Evolutionary conservation across 2,888 invertebrate species (phyloP).

Genomic region (Argyresthia albistria): DNA sequence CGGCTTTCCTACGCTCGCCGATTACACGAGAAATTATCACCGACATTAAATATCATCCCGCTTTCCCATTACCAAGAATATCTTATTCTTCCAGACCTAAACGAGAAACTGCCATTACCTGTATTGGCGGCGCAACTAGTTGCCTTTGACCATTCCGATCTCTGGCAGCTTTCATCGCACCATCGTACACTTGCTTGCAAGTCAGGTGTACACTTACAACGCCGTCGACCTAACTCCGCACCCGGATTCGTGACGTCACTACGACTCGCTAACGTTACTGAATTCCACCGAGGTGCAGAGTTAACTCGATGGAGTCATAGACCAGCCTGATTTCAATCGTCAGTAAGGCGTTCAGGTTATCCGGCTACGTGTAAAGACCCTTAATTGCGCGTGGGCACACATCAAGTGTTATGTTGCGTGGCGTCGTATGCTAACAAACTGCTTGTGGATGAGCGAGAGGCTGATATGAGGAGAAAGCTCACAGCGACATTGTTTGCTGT

Average conservation of each 20-base stretch:
- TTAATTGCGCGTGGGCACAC: conserved; percentile 36
- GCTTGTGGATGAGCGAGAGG: conserved; percentile 3
- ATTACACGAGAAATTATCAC: too few relatives aligned
- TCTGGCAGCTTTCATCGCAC: conserved; percentile 58
- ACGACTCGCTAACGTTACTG: too few relatives aligned
- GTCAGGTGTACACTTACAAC: too few relatives aligned
- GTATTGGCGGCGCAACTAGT: conserved; percentile 5
- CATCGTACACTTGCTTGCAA: conserved; percentile 28
- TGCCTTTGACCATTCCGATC: conserved; percentile 45
- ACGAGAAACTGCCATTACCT: neutral
- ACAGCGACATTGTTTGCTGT: neutral
- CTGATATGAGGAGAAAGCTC: conserved; percentile 1
- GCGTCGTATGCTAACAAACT: conserved; percentile 6
- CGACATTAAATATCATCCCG: too few relatives aligned
- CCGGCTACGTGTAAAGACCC: conserved; percentile 35
- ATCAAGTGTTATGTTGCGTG: conserved; percentile 1
- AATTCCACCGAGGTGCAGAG: too few relatives aligned
- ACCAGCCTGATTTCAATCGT: too few relatives aligned
- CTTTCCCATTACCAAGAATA: neutral
- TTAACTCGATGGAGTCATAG: too few relatives aligned
- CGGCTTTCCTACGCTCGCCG: neutral
- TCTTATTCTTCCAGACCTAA: neutral
- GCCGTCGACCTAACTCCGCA: too few relatives aligned
- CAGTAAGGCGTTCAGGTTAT: too few relatives aligned
- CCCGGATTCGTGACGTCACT: too few relatives aligned